Evolutionary conservation across 1,140 invertebrate genomes (phyloP), one percentile per base, ranked within the genome.

Genomic region (Rhagoletis pomonella): DNA sequence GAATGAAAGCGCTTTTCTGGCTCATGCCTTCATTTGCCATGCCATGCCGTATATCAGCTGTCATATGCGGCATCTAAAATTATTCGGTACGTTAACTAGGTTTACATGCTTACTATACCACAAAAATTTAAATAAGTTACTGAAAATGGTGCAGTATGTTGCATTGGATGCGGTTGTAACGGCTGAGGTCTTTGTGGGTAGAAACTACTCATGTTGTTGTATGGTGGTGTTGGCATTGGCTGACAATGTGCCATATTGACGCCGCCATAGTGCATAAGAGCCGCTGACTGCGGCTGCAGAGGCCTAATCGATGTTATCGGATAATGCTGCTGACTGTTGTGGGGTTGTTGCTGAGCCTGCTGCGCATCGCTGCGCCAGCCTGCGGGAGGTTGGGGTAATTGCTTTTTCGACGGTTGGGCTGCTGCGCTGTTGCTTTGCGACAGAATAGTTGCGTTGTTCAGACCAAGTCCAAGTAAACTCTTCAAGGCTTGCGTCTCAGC

Each of bases 1-100:
- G 88, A 17, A 87, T 88, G 86, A 88, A 88, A 14, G 86, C 86
- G 58, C 88, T 86, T 19, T 85, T 87, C 64, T 87, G 88, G 85
- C 81, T 86, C n/a, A 86, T 55, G 39, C 69, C 39, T 1, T 85
- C 69, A 0, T 17, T 0, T 17, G 69, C 9, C 17, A 44, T 3
- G 44, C 7, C 6, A 44, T 17, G n/a, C 1, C 42, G 4, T 14
- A 12, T n/a, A 17, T 77, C 44, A 47, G 14, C 47, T 2, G 42
- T n/a, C 10, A 44, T 12, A 50, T 77, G 69, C 6, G 42, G 19
- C 69, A 77, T n/a, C 69, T 77, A 77, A 4, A 50, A 64, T 6
- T 6, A 59, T 59, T 59, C 12, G 58, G 58, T 12, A 59, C 12
- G 58, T 59, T 59, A 59, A 59, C 12, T 59, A 59, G 6, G 58